A percentile compares a stretch with the other conserved stretches of the same genome.
Evolutionary conservation across 2,113 vertebrate species (phyloP).

Genomic region (Psittacara wagleri): DNA sequence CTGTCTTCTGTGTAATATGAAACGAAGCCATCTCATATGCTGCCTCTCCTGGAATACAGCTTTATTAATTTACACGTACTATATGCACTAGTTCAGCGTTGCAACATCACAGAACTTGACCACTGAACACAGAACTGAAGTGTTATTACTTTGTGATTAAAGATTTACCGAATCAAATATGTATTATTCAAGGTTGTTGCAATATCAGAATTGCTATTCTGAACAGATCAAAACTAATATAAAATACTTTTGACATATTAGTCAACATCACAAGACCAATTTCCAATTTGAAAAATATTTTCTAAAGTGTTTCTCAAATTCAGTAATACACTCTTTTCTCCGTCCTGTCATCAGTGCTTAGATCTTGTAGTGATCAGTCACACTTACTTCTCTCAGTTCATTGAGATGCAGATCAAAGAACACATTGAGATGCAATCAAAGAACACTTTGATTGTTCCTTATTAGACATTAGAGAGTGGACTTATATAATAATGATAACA

Average conservation of each 20-base stretch:
- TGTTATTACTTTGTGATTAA: slow-evolving; percentile 15
- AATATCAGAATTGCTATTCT: background rate
- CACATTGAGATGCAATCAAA: background rate
- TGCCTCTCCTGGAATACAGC: slow-evolving; percentile 20
- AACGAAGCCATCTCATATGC: background rate
- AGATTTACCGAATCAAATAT: slow-evolving; percentile 1
- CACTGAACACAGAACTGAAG: background rate
- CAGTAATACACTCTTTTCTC: background rate
- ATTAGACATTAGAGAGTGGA: background rate
- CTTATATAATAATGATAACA: background rate
- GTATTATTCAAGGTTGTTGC: background rate
- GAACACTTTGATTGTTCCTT: background rate
- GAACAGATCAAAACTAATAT: background rate
- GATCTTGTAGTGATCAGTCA: background rate
- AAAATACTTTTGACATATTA: background rate
- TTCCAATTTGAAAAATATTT: background rate
- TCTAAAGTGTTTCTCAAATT: background rate
- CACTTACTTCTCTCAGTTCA: background rate
- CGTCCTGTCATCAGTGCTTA: background rate
- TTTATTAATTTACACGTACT: slow-evolving; percentile 37
- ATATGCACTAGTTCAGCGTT: background rate
- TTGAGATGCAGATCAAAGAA: background rate
- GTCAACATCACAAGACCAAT: background rate
- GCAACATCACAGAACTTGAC: slow-evolving; percentile 18
- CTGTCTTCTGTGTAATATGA: slow-evolving; percentile 4